Conservation (phyloP, 1,140 invertebrate species). For the Gryllus bimaculatus region DNA sequence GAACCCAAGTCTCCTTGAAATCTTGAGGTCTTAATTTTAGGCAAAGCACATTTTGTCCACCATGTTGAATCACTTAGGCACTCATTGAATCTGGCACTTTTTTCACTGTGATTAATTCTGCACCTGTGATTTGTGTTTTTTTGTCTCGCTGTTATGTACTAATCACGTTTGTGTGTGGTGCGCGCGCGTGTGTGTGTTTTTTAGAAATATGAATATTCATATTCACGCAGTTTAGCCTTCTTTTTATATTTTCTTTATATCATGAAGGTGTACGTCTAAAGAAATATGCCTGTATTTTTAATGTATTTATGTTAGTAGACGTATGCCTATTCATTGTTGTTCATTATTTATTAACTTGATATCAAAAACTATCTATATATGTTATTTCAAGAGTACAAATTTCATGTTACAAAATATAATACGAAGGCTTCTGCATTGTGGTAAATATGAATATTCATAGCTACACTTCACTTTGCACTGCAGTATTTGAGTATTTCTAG, state of each 20-base stretch:
- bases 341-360: background rate
- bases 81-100: slow-evolving; percentile 19
- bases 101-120: slow-evolving; percentile 21
- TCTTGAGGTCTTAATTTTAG: slow-evolving; percentile 28
- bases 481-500: slow-evolving; percentile 16
- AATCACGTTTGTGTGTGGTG: slow-evolving; percentile 11
- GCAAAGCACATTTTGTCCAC: slow-evolving; percentile 20
- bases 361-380: background rate
- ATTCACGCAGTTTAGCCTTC: background rate
- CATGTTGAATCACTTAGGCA: slow-evolving; percentile 16
- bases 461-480: slow-evolving; percentile 19
- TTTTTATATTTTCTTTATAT: no score
- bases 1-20: slow-evolving; percentile 19
- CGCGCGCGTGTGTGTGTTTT: slow-evolving; percentile 14
- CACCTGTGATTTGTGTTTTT: slow-evolving; percentile 21
- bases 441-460: slow-evolving; percentile 16
- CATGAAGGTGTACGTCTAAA: no score
- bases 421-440: background rate
- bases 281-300: no score
- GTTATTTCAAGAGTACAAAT: no score
- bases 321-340: background rate
- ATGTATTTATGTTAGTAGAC: no score
- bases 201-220: slow-evolving; percentile 9
- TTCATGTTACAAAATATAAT: background rate
- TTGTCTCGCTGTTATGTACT: slow-evolving; percentile 18